These are phyloP conservation scores for Kryptolebias ocellatus DNA, from an alignment of 2,797 vertebrate genomes.

Conservation along the genomic window DNA sequence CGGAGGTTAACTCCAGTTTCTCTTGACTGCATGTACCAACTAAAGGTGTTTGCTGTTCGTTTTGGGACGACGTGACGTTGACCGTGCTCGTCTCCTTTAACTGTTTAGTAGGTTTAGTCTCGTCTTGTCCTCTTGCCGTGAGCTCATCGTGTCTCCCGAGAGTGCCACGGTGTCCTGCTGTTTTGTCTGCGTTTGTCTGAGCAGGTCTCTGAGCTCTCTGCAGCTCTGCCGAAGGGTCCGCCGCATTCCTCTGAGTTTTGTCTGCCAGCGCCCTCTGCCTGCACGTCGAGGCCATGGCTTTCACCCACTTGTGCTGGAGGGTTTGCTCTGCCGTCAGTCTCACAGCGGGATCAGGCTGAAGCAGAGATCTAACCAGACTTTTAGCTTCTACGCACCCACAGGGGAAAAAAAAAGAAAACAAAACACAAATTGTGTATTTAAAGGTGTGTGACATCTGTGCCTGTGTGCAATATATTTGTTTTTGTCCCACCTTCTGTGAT, in stretches of 20 bases:
- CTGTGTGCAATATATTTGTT: not conserved
- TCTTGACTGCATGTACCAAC: conserved; percentile 30
- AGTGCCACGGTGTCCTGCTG: conserved; percentile 1
- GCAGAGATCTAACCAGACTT: conserved; percentile 87
- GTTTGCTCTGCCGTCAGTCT: conserved; percentile 90
- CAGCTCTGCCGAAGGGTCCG: conserved; percentile 21
- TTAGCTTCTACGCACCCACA: conserved; percentile 85
- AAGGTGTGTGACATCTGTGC: not conserved
- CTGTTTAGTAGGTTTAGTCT: conserved; percentile 25
- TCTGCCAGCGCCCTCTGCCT: conserved; percentile 69
- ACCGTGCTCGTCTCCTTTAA: conserved; percentile 23
- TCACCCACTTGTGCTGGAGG: conserved; percentile 90
- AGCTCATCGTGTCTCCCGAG: conserved; percentile 13
- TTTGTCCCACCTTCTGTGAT: conserved; percentile 89
- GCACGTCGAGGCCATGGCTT: conserved; percentile 77
- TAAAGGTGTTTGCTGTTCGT: conserved; percentile 27
- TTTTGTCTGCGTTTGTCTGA: conserved; percentile 41
- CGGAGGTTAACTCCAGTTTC: conserved; percentile 18
- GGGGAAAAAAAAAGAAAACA: not conserved
- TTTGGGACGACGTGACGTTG: conserved; percentile 4
- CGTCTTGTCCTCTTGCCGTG: conserved; percentile 9
- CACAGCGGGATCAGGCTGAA: conserved; percentile 87
- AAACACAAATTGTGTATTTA: not conserved
- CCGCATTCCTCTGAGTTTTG: conserved; percentile 36
- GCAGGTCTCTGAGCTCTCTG: conserved; percentile 22